Evolutionary conservation across 1,140 invertebrate species (phyloP).

Genomic region (Conopomorpha cramerella): DNA sequence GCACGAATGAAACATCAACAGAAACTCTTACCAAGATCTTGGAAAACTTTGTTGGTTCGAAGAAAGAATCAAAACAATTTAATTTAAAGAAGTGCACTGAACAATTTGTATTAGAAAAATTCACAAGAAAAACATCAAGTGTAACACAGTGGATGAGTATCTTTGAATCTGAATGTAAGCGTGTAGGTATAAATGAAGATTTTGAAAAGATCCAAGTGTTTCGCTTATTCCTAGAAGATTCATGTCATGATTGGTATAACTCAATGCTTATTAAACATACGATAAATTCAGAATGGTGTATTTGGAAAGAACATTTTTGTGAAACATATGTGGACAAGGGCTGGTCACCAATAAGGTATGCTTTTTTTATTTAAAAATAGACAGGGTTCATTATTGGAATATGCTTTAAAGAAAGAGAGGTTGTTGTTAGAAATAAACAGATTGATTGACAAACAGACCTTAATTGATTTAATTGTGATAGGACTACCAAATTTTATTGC

Average conservation of each 20-base stretch:
- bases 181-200: slow-evolving; percentile 13
- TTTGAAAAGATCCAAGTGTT: slow-evolving; percentile 14
- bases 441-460: not conserved
- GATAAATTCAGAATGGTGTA: slow-evolving; percentile 16
- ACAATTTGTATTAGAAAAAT: slow-evolving; percentile 18
- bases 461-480: not conserved
- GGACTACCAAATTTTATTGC: slow-evolving; percentile 22
- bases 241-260: slow-evolving; percentile 23
- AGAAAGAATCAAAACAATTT: slow-evolving; percentile 8
- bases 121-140: slow-evolving; percentile 12
- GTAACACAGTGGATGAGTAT: slow-evolving; percentile 17
- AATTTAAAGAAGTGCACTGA: slow-evolving; percentile 12
- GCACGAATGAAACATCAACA: slow-evolving; percentile 7
- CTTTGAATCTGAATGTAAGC: slow-evolving; percentile 19
- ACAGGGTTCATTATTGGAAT: slow-evolving; percentile 7
- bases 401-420: slow-evolving; percentile 4
- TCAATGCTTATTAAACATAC: slow-evolving; percentile 20
- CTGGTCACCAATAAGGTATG: slow-evolving; percentile 17
- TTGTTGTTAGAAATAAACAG: slow-evolving; percentile 2
- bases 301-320: slow-evolving; percentile 24
- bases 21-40: slow-evolving; percentile 12
- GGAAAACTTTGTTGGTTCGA: slow-evolving; percentile 11
- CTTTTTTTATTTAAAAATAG: slow-evolving; percentile 9
- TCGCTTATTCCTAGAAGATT: slow-evolving; percentile 19
- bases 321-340: slow-evolving; percentile 20